These are phyloP conservation scores for Chionodraco myersi DNA, from an alignment of 2,113 vertebrate species.

Conservation along the genomic window DNA sequence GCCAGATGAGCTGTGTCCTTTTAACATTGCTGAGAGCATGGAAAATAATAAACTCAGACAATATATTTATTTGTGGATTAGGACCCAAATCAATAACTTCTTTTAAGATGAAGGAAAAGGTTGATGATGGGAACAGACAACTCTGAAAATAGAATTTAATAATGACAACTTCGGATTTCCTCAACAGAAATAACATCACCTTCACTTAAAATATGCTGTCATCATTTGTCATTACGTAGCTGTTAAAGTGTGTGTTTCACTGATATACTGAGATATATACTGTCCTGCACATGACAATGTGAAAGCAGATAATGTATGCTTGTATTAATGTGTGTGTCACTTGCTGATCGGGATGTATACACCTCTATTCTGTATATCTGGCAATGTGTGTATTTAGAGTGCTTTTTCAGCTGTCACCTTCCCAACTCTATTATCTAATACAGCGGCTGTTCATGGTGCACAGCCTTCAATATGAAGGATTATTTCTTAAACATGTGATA, in stretches of 20 bases:
- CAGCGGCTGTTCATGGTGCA: constrained; percentile 20
- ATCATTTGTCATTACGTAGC: constrained; percentile 46
- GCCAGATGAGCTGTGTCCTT: constrained; percentile 81
- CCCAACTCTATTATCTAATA: constrained; percentile 35
- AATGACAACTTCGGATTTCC: constrained; percentile 72
- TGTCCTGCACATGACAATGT: constrained; percentile 27
- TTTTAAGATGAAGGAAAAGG: constrained; percentile 65
- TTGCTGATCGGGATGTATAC: constrained; percentile 9
- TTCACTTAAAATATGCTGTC: constrained; percentile 43
- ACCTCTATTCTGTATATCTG: constrained; percentile 23
- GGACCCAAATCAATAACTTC: constrained; percentile 79
- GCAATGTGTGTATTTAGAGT: constrained; percentile 30
- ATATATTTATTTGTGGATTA: constrained; percentile 85
- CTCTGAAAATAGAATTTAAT: constrained; percentile 77
- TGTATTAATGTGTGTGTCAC: constrained; percentile 29
- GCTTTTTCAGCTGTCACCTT: constrained; percentile 36
- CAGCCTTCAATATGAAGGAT: constrained; percentile 37
- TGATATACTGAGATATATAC: constrained; percentile 14
- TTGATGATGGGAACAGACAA: constrained; percentile 74
- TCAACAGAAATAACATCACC: constrained; percentile 33
- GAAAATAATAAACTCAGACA: constrained; percentile 72
- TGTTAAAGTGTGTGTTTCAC: constrained; percentile 22
- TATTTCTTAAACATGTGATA: constrained; percentile 42
- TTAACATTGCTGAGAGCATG: constrained; percentile 81
- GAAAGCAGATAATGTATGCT: constrained; percentile 19